A percentile compares a stretch with the other conserved stretches of the same genome.
Evolutionary conservation across 2,113 vertebrate genomes (phyloP).

Genomic region (Chionodraco myersi): DNA sequence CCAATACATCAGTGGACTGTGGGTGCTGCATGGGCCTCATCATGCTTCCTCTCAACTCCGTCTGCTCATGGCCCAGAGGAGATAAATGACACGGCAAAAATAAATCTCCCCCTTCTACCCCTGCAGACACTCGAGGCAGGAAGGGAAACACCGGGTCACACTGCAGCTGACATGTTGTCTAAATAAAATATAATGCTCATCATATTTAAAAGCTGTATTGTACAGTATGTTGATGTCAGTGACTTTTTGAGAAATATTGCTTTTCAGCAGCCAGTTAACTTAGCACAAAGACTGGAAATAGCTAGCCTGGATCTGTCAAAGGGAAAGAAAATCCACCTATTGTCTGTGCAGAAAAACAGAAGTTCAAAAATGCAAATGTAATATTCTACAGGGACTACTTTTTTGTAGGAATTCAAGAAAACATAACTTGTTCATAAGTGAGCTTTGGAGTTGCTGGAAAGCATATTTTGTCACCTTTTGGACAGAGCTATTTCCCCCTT

Average conservation of each 20-base stretch:
- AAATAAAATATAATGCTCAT: conserved; percentile 41
- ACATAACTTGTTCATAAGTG: too few relatives aligned
- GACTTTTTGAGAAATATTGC: conserved; percentile 3
- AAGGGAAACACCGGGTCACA: conserved; percentile 44
- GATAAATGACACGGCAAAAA: conserved; percentile 75
- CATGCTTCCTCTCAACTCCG: conserved; percentile 55
- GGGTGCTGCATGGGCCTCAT: conserved; percentile 34
- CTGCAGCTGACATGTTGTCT: conserved; percentile 46
- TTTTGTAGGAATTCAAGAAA: too few relatives aligned
- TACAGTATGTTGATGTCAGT: background rate
- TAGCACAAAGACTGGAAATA: background rate
- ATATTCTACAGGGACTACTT: too few relatives aligned
- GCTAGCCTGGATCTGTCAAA: conserved; percentile 3
- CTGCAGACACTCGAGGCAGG: conserved; percentile 43
- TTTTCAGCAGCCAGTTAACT: background rate
- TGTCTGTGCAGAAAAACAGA: too few relatives aligned
- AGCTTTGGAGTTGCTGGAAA: background rate
- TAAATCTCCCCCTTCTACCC: background rate
- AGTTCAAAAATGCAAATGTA: too few relatives aligned
- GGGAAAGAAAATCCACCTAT: background rate
- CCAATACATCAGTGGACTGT: conserved; percentile 29
- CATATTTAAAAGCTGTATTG: conserved; percentile 4
- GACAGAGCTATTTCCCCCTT: background rate
- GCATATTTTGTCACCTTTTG: background rate
- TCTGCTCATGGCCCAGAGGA: conserved; percentile 56